These are phyloP conservation scores for Eupeodes luniger DNA, from an alignment of 2,888 invertebrate genomes.

Conservation along the genomic window DNA sequence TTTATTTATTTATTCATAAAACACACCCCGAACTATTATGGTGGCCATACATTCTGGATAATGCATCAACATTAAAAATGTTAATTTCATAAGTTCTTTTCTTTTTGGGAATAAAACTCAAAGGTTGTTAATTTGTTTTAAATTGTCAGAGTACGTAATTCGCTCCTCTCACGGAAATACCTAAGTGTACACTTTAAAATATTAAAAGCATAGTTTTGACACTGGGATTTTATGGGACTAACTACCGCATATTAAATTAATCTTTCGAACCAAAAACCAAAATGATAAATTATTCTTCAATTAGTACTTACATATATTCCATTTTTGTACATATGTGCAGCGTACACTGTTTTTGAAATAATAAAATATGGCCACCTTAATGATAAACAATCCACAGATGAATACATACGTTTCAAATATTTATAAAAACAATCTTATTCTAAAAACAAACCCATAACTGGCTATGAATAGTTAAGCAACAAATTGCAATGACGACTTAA, in stretches of 20 bases:
- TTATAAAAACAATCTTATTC: slow-evolving; percentile 51
- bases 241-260: too few relatives aligned
- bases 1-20: slow-evolving; percentile 8
- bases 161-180: too few relatives aligned
- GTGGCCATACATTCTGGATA: not conserved
- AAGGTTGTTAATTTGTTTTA: too few relatives aligned
- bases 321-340: not conserved
- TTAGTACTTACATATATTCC: too few relatives aligned
- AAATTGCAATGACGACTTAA: slow-evolving; percentile 68
- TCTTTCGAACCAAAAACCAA: too few relatives aligned
- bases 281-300: too few relatives aligned
- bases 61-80: not conserved
- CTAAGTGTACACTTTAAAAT: too few relatives aligned
- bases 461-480: slow-evolving; percentile 62
- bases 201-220: too few relatives aligned
- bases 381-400: not conserved
- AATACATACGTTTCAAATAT: slow-evolving; percentile 26
- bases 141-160: too few relatives aligned
- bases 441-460: slow-evolving; percentile 62
- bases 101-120: too few relatives aligned
- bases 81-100: too few relatives aligned
- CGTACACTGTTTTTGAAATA: not conserved
- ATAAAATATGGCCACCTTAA: slow-evolving; percentile 12
- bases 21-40: slow-evolving; percentile 8
- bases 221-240: too few relatives aligned